Evolutionary conservation across 2,888 invertebrate genomes (phyloP), one percentile per base, ranked within the genome.

Genomic region (Rhabditoides inermis): DNA sequence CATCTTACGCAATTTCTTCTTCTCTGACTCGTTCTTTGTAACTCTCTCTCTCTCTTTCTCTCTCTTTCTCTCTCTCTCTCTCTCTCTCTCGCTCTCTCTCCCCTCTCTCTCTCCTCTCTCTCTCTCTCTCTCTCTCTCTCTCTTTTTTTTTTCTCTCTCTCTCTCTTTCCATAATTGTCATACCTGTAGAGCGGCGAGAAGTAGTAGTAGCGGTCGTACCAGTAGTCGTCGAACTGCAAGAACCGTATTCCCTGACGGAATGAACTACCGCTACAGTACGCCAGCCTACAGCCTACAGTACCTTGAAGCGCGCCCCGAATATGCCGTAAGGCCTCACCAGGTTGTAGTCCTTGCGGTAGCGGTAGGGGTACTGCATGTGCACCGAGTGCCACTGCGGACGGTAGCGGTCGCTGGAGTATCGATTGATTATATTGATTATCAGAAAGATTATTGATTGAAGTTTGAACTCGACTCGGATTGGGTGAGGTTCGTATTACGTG

Each of bases 121-220:
- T n/a, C n/a, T n/a, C n/a, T n/a, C n/a, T n/a, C n/a, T n/a, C n/a
- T n/a, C n/a, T n/a, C n/a, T n/a, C n/a, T n/a, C n/a, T n/a, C n/a
- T n/a, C n/a, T n/a, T n/a, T n/a, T n/a, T n/a, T n/a, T n/a, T n/a
- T n/a, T n/a, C n/a, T n/a, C n/a, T n/a, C n/a, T n/a, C n/a, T n/a
- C n/a, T n/a, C n/a, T n/a, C n/a, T n/a, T n/a, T n/a, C n/a, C n/a
- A n/a, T n/a, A n/a, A n/a, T n/a, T n/a, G n/a, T n/a, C n/a, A n/a
- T n/a, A n/a, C n/a, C 51, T 54, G 60, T 69, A 70, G 30, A 71
- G 57, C 23, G 70, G 69, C 22, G 69, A 69, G 62, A 72, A 72
- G 62, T 72, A 70, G 61, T 69, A 63, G 58, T 72, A 72, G 39
- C 63, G 60, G 55, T 72, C 71, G 55, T 67, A 68, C 70, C 71